Base-by-base conservation (phyloP, 2,888 invertebrate species). In the Ophioninae sp. region DNA sequence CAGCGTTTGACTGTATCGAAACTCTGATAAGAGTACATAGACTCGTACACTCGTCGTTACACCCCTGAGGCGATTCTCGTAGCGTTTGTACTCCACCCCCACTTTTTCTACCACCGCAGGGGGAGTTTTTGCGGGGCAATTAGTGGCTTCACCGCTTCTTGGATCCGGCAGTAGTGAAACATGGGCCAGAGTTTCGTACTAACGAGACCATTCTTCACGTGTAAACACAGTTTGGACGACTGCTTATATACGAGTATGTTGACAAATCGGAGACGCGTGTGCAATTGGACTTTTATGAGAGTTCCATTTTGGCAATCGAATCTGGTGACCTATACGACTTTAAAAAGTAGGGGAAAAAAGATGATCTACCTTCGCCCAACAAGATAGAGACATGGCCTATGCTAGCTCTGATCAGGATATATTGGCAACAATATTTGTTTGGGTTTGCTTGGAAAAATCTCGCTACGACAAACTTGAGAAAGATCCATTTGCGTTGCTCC, bases 81-180 rank as follows among this genome's bases (percentile, higher is more conserved):
- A 13, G 17, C 67, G 56, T 39, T 65, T 65, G 23, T 44, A 63
- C 56, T 37, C 17, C n/a, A 8, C 23, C 51, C n/a, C 51, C 17
- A 6, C 56, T 22, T 78, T 63, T 37, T 39, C 23, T 51, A 59
- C 41, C 20, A 13, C 65, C 41, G 13, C 74, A 20, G 51, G 51
- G 51, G 51, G n/a, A 79, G 65, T 79, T 82, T 71, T 64, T 67
- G 58, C n/a, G 51, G 63, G 71, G 65, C 79, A 82, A 82, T 82
- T 79, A 82, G 82, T 64, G 82, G 71, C 64, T 71, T 74, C 74
- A 65, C 74, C 58, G 74, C 64, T 74, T 82, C 69, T 82, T 78
- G 68, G 68, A 51, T 69, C 44, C 17, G 59, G 20, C 67, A 51
- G 51, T 51, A 78, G 68, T 56, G 20, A 20, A 73, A 74, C 78